Base-by-base conservation (phyloP, 2,797 vertebrate species). In the Spinibarbus caldwelli region DNA sequence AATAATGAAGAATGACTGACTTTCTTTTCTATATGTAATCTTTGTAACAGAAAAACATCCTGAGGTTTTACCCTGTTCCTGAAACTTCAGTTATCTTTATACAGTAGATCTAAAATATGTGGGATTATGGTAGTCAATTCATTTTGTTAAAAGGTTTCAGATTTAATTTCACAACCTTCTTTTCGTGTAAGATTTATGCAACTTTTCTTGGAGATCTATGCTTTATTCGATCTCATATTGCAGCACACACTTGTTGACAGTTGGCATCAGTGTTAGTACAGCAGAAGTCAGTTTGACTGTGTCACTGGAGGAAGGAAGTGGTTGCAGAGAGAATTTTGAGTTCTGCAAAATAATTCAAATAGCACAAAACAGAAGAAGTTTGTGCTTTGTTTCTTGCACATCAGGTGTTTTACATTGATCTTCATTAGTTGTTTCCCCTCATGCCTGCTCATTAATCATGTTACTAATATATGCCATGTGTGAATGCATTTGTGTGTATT, bases 251-350 rank as follows among this genome's bases (percentile, higher is more conserved):
- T 41, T 41, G 41, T 41, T 41, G 41, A 2, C 62, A n/a, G 43
- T 80, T 36, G 9, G n/a, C 26, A 38, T 81, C 15, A n/a, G 23
- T 57, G 36, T 82, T 72, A 19, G 23, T 71, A 11, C 45, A 10
- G 19, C 36, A 72, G 68, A 57, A 15, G 26, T 11, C 52, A 31
- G 49, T 36, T 75, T 19, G n/a, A 57, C 9, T 54, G 57, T 26
- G 23, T 15, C 14, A 23, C 52, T 64, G 15, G 6, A 73, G 68
- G 70, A 62, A 75, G 79, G 64, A 80, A 80, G 78, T 80, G 59
- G 78, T 66, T 67, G 43, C 26, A 80, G 29, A 31, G 8, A 38
- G 31, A 68, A 67, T 80, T 52, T 68, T 68, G 43, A 23, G 41
- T 54, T 68, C 38, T 67, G 52, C 23, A 41, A 59, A 77, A 57